Percentiles rank a stretch among this genome's conserved stretches.
These are phyloP conservation scores for Sebastes diaconus DNA, from an alignment of 2,797 vertebrate genomes.

Conservation along the genomic window DNA sequence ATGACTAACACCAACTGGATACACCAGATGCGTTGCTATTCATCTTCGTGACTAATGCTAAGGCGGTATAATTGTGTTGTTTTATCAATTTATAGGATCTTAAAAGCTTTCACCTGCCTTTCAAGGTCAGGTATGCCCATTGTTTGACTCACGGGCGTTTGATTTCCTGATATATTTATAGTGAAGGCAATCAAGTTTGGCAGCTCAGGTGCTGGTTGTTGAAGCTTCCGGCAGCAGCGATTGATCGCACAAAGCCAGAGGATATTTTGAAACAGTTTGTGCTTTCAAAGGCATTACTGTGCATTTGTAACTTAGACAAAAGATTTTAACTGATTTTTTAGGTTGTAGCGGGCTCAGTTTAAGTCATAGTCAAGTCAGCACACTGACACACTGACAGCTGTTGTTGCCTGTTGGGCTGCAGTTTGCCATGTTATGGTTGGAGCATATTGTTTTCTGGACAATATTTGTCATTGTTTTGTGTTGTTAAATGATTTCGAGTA, in stretches of 20 bases:
- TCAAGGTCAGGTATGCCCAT: background rate
- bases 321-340: too few relatives aligned
- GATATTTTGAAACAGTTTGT: background rate
- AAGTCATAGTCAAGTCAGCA: too few relatives aligned
- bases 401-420: too few relatives aligned
- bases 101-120: constrained; percentile 7
- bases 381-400: too few relatives aligned
- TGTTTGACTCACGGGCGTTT: background rate
- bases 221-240: background rate
- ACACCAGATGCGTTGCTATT: constrained; percentile 23
- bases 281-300: background rate
- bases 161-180: background rate
- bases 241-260: too few relatives aligned
- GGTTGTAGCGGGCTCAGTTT: too few relatives aligned
- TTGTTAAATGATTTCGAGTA: too few relatives aligned
- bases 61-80: constrained; percentile 3
- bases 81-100: background rate
- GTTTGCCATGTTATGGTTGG: too few relatives aligned
- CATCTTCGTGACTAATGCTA: constrained; percentile 41
- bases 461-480: too few relatives aligned
- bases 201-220: background rate
- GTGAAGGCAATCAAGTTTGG: background rate
- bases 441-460: too few relatives aligned
- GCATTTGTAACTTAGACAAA: background rate
- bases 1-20: constrained; percentile 66